These are phyloP conservation scores for Epicauta chinensis DNA, from an alignment of 1,140 invertebrate species.

Conservation along the genomic window DNA sequence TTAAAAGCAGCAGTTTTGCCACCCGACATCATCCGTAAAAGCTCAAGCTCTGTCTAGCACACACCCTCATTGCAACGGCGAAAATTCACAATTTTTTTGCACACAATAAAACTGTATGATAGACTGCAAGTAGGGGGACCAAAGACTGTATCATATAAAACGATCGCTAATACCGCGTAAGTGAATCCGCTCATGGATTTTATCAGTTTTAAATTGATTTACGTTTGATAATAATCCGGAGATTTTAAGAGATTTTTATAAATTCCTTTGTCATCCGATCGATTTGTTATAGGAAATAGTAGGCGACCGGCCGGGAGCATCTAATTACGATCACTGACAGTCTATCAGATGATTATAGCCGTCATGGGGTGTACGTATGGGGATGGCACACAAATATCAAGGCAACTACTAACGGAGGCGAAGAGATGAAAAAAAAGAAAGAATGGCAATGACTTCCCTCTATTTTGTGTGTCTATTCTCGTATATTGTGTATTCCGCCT, in stretches of 20 bases:
- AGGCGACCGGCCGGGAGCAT: conserved; percentile 7
- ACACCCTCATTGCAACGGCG: conserved; percentile 26
- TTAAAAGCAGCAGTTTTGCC: conserved; percentile 30
- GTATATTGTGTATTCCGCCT: conserved; percentile 25
- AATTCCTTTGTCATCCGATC: no score
- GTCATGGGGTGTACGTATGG: neutral
- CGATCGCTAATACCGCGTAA: conserved; percentile 43
- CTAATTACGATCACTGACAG: conserved; percentile 20
- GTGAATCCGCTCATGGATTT: conserved; percentile 43
- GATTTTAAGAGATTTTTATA: no score
- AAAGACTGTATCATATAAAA: conserved; percentile 37
- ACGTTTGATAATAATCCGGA: conserved; percentile 13
- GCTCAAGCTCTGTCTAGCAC: conserved; percentile 29
- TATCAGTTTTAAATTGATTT: conserved; percentile 44
- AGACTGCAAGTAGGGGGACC: conserved; percentile 23
- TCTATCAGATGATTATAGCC: conserved; percentile 16
- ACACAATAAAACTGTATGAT: no score
- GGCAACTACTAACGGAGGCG: no score
- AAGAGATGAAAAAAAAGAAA: no score
- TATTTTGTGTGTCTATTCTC: neutral
- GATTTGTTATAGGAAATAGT: no score
- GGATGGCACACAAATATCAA: no score
- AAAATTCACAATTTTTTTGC: no score
- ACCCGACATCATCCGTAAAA: conserved; percentile 31
- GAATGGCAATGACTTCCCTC: conserved; percentile 9